Percentiles rank a stretch among this genome's conserved stretches.
These are phyloP conservation scores for Centruroides sculpturatus DNA, from an alignment of 1,140 invertebrate genomes.

Conservation along the genomic window DNA sequence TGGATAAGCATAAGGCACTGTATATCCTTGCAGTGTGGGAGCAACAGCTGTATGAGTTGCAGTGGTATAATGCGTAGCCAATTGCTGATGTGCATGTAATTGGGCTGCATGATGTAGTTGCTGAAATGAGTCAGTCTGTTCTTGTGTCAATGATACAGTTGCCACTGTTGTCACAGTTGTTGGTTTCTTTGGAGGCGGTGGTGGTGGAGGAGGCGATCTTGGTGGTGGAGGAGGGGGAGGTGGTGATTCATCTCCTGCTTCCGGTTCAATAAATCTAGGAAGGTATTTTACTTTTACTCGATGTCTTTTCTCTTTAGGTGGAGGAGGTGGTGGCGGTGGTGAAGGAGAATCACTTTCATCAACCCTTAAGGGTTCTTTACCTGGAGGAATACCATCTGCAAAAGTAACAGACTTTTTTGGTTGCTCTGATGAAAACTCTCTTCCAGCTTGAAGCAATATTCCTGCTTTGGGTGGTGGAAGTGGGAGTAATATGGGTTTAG, in stretches of 20 bases:
- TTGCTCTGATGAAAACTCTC: background rate
- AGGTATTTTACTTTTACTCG: conserved; percentile 13
- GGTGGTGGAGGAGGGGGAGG: conserved; percentile 11
- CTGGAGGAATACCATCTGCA: conserved; percentile 17
- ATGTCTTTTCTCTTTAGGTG: conserved; percentile 7
- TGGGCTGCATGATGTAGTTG: background rate
- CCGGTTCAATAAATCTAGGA: background rate
- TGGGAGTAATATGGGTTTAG: background rate
- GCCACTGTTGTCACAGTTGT: background rate
- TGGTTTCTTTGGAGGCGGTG: conserved; percentile 14
- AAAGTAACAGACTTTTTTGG: conserved; percentile 18
- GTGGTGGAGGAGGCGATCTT: conserved; percentile 13
- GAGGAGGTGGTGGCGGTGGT: conserved; percentile 14
- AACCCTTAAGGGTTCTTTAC: conserved; percentile 6
- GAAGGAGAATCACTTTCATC: conserved; percentile 2
- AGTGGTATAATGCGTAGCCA: background rate
- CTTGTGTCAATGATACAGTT: background rate
- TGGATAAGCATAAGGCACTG: conserved; percentile 10
- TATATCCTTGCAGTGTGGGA: background rate
- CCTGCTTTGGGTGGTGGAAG: conserved; percentile 7
- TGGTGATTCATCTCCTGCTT: conserved; percentile 1
- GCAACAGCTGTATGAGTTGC: conserved; percentile 1
- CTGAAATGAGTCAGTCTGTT: background rate
- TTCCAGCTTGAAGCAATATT: conserved; percentile 7
- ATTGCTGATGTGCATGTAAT: conserved; percentile 4